These are phyloP conservation scores for Lepidothrix coronata DNA, from an alignment of 2,113 vertebrate genomes.

Conservation along the genomic window DNA sequence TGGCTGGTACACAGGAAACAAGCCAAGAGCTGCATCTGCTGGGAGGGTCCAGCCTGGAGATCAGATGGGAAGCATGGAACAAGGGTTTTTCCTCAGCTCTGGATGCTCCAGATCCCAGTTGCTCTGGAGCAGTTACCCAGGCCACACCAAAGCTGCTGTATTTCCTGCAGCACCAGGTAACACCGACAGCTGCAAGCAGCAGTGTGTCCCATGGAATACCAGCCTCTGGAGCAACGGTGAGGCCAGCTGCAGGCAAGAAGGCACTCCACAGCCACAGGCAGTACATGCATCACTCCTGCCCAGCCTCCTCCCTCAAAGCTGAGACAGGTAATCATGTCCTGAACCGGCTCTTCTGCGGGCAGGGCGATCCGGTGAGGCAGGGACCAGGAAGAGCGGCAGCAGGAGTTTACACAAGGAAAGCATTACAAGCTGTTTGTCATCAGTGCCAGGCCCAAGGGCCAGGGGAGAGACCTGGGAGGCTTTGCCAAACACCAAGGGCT, in stretches of 20 bases:
- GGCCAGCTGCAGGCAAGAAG: neutral
- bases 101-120: neutral
- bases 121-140: neutral
- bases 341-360: neutral
- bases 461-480: neutral
- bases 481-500: neutral
- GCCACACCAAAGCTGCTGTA: neutral
- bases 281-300: neutral
- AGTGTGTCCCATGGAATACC: fast-evolving
- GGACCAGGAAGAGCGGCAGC: neutral
- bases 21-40: neutral
- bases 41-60: neutral
- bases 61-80: neutral
- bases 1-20: neutral
- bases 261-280: neutral
- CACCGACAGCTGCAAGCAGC: neutral
- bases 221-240: neutral
- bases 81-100: neutral
- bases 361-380: fast-evolving
- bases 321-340: neutral
- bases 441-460: neutral
- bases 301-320: neutral
- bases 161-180: neutral
- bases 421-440: slow-evolving; percentile 39
- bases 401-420: slow-evolving; percentile 21